Evolutionary conservation across 2,888 invertebrate genomes (phyloP), one percentile per base, ranked within the genome.

Genomic region (Apoderus coryli): DNA sequence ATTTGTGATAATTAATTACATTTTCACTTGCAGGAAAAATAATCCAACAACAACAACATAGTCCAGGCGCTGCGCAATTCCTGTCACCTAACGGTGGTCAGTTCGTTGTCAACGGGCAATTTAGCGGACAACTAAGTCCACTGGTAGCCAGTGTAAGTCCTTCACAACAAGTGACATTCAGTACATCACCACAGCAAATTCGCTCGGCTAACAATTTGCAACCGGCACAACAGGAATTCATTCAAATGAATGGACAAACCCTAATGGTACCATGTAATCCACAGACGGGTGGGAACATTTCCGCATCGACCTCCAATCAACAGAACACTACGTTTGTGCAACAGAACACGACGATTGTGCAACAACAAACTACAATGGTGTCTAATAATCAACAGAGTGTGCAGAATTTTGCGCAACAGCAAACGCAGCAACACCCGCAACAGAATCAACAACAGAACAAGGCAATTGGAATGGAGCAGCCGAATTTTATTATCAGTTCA

Each of bases 331-430:
- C 84, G 1, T 82, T 74, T 46, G 79, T 84, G 2, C 84, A 82
- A 43, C 82, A 84, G 44, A 85, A 84, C 49, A 81, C 84, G 1
- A 82, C 84, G 2, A 82, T 85, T 45, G 79, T 81, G 3, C 80
- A 80, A 47, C 80, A 80, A 44, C 79, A 80, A 52, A 79, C 79
- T 0, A 79, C 79, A 1, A 71, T 79, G 19, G 73, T 79, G 3
- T 72, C 77, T 0, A 76, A 76, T 46, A 72, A 76, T 45, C 73
- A 67, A 38, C 64, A 63, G 24, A n/a, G n/a, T n/a, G 53, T 61
- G 37, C 59, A 61, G 48, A 60, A 51, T 37, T 46, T 46, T 31
- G 47, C 44, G 27, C 43, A 31, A 10, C 31, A 27, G 6, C 34
- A 34, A 27, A 30, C 22, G 11, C 34, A 40, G 24, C 33, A 38